Base-by-base conservation (phyloP, 2,888 invertebrate species). In the Leptinotarsa tumamoca region DNA sequence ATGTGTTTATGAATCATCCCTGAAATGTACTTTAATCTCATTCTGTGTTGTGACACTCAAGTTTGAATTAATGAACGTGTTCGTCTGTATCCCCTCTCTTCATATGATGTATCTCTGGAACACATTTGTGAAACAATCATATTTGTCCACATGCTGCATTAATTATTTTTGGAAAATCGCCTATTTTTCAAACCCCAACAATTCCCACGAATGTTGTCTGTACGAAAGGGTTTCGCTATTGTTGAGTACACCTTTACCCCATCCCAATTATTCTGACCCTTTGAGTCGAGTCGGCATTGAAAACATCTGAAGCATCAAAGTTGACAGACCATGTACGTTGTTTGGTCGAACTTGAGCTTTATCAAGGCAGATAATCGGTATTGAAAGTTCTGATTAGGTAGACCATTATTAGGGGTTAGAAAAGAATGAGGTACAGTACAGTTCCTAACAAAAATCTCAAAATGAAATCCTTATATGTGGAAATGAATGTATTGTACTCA, bases 181-280 rank as follows among this genome's bases (percentile, higher is more conserved):
- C 73, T 71, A 63, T 75, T 78, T 76, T 76, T 71, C 68, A 76
- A 76, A 72, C 74, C 68, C 71, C 67, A 69, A 76, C 68, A 73
- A 76, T 79, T 80, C 79, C 78, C 79, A 80, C 79, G 79, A 78
- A 75, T 73, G 74, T 77, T 75, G 76, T 71, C 66, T 49, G 67
- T 51, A 27, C 50, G 77, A 80, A 80, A 80, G 80, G 80, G 80
- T 82, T 73, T 69, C 56, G 72, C 78, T 66, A 79, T 82, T 82
- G 80, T 80, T 78, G 66, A 23, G 74, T 77, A 68, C 77, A 80
- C 78, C 79, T 78, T 79, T 49, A 67, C 80, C 79, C 79, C 74
- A 78, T 74, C 72, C 76, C 80, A 82, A 80, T 82, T 79, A 82
- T 80, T 77, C 71, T 72, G 76, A 63, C 72, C 75, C 70, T 74